Base-by-base conservation (phyloP, 1,140 invertebrate species). In the Phenacoccus solenopsis region DNA sequence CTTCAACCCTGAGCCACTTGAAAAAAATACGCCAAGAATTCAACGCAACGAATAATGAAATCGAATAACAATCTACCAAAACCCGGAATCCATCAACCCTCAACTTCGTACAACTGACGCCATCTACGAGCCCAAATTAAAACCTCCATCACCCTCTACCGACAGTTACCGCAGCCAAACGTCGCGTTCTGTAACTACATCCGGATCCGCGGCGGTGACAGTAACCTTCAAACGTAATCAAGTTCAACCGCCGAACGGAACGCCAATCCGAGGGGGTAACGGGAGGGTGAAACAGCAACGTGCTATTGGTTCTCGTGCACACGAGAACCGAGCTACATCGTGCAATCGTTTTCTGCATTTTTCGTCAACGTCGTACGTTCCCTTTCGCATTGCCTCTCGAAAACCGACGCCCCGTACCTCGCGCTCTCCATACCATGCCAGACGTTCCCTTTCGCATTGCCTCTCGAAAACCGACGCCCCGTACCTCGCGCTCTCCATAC, bases 251-350 rank as follows among this genome's bases (percentile, higher is more conserved):
- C n/a, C n/a, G 25, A 64, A 24, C 59, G 25, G 56, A 72, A 70
- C 13, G 70, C 21, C 4, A 28, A 56, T 68, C 27, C 68, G 16
- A 28, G 35, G 38, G 38, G 67, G 59, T 32, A 30, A 72, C 27
- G 69, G 49, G 70, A 70, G 68, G 56, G 69, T 67, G 57, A 69
- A 61, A 72, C 16, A 64, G 61, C 16, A 27, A 70, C 49, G 59
- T 64, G 25, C 59, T 64, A 64, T 64, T 64, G 59, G 59, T 24
- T n/a, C n/a, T n/a, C n/a, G n/a, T n/a, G n/a, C n/a, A n/a, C n/a
- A n/a, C n/a, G n/a, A n/a, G n/a, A n/a, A n/a, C n/a, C n/a, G n/a
- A n/a, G n/a, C n/a, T n/a, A n/a, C n/a, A n/a, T n/a, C n/a, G n/a
- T 28, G 59, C 25, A 20, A 64, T 24, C 2, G 22, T 64, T 9